These are phyloP conservation scores for Diadegma fenestrale DNA, from an alignment of 2,888 invertebrate genomes.

Conservation along the genomic window DNA sequence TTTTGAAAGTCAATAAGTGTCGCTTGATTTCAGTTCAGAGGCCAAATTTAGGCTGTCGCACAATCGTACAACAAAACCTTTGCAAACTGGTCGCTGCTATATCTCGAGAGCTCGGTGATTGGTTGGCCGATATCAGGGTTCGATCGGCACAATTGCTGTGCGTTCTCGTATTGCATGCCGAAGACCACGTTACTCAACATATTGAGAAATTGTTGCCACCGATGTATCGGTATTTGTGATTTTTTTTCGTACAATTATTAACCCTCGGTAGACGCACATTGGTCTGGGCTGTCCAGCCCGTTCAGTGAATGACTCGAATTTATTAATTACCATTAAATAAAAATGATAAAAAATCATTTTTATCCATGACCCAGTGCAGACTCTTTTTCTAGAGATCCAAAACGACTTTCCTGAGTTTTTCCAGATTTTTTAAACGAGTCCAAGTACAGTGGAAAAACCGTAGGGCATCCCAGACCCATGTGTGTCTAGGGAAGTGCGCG, in stretches of 20 bases:
- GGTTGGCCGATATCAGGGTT: slow-evolving; percentile 89
- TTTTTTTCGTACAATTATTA: neutral
- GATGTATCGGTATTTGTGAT: slow-evolving; percentile 85
- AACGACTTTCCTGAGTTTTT: no score
- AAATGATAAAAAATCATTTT: no score
- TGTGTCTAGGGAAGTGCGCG: no score
- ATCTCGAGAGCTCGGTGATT: slow-evolving; percentile 90
- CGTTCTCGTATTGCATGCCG: slow-evolving; percentile 90
- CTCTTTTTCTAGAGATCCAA: no score
- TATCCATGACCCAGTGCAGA: no score
- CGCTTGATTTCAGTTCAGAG: slow-evolving; percentile 87
- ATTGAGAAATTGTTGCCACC: slow-evolving; percentile 87
- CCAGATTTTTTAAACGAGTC: no score
- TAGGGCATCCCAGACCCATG: no score
- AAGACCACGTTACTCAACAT: slow-evolving; percentile 90
- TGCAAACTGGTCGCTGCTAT: slow-evolving; percentile 91
- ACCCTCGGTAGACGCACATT: no score
- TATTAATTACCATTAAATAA: no score
- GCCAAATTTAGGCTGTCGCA: slow-evolving; percentile 95
- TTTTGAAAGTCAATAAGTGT: neutral
- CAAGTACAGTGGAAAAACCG: no score
- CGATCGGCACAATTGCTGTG: slow-evolving; percentile 92
- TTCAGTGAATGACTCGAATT: no score
- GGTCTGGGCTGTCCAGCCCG: no score
- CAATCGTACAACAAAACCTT: slow-evolving; percentile 91